Percentiles rank a stretch among this genome's conserved stretches.
Conservation (phyloP, 2,888 invertebrate genomes). For the Euzophera pinguis region DNA sequence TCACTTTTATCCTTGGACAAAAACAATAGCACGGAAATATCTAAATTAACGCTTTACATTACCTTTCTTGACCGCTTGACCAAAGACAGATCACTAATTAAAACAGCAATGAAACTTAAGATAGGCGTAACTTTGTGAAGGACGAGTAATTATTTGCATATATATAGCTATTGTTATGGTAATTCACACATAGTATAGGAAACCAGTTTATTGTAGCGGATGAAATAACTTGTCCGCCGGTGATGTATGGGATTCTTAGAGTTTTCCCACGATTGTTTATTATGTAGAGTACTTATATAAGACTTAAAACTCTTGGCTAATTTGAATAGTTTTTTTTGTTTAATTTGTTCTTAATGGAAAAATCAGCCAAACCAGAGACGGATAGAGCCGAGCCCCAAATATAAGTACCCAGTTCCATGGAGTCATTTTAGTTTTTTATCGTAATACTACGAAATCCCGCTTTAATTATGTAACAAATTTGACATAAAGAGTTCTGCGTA, state of each 20-base stretch:
- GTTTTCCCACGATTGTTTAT: conserved; percentile 15
- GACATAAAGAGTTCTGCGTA: too few relatives aligned
- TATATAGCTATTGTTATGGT: conserved; percentile 26
- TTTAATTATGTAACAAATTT: too few relatives aligned
- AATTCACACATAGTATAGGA: conserved; percentile 4
- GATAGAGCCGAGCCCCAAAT: too few relatives aligned
- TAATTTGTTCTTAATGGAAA: too few relatives aligned
- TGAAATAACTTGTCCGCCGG: conserved; percentile 16
- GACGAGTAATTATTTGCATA: conserved; percentile 16
- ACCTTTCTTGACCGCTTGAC: conserved; percentile 18
- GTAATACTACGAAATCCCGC: too few relatives aligned
- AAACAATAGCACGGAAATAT: conserved; percentile 35
- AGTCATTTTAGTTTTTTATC: too few relatives aligned
- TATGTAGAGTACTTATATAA: neutral
- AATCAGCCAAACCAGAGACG: too few relatives aligned
- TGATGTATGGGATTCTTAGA: conserved; percentile 4
- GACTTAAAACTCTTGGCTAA: neutral
- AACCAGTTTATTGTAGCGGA: conserved; percentile 12
- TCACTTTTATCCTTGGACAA: conserved; percentile 35
- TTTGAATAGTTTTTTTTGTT: neutral
- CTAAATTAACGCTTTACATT: conserved; percentile 18
- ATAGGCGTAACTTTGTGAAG: conserved; percentile 31
- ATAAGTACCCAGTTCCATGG: too few relatives aligned
- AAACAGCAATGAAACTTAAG: conserved; percentile 32
- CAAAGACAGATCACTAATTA: conserved; percentile 21